Conservation (phyloP, 2,888 invertebrate genomes). For the Strigamia maritima region DNA sequence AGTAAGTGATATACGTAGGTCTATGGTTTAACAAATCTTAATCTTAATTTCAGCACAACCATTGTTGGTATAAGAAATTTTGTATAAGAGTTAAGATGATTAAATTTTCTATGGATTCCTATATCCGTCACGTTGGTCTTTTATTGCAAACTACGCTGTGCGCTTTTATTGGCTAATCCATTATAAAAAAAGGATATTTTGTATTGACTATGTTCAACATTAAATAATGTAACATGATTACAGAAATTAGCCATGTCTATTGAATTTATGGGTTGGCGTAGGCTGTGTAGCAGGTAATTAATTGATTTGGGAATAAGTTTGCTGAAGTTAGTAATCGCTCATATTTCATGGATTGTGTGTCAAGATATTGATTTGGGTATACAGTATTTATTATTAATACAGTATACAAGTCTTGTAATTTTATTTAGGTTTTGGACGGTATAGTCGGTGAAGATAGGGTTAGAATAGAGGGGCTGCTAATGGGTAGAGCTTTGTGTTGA, state of each 20-base stretch:
- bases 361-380: background rate
- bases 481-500: background rate
- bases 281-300: background rate
- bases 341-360: background rate
- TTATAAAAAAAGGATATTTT: too few relatives aligned
- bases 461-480: background rate
- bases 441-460: background rate
- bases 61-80: too few relatives aligned
- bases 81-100: too few relatives aligned
- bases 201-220: too few relatives aligned
- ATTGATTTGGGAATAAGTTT: background rate
- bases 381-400: background rate
- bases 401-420: background rate
- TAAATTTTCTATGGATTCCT: too few relatives aligned
- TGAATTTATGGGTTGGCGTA: background rate
- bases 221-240: background rate
- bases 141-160: too few relatives aligned
- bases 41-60: too few relatives aligned
- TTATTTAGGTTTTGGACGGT: background rate
- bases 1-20: too few relatives aligned
- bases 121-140: too few relatives aligned
- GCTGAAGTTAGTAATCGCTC: too few relatives aligned
- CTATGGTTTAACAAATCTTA: too few relatives aligned
- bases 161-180: too few relatives aligned
- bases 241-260: background rate